Conservation (phyloP, 2,888 invertebrate species). For the Phragmatobia fuliginosa region DNA sequence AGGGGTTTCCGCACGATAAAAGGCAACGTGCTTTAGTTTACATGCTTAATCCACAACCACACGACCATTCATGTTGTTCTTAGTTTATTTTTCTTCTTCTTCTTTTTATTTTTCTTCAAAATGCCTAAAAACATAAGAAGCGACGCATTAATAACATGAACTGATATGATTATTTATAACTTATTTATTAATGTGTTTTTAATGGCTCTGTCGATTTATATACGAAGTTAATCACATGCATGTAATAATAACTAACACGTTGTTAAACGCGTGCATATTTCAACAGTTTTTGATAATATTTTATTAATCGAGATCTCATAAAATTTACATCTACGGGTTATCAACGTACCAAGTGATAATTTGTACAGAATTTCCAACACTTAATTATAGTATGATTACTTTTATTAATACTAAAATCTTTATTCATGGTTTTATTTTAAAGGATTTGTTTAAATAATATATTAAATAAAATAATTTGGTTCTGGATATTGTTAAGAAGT, state of each 20-base stretch:
- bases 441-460: neutral
- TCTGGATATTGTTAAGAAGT: no score
- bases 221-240: neutral
- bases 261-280: neutral
- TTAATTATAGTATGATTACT: neutral
- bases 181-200: neutral
- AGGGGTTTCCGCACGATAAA: neutral
- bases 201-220: neutral
- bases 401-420: neutral
- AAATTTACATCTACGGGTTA: neutral
- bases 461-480: no score
- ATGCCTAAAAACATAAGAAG: neutral
- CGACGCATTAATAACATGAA: neutral
- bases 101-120: neutral
- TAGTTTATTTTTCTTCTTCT: no score
- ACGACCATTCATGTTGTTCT: no score
- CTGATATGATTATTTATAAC: neutral
- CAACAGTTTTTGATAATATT: constrained; percentile 5
- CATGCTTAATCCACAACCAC: no score
- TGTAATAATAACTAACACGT: neutral
- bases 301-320: constrained; percentile 5
- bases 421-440: neutral
- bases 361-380: neutral
- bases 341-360: neutral
- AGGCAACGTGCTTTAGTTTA: neutral